Conservation (phyloP, 2,888 invertebrate genomes). For the Timandra comae region DNA sequence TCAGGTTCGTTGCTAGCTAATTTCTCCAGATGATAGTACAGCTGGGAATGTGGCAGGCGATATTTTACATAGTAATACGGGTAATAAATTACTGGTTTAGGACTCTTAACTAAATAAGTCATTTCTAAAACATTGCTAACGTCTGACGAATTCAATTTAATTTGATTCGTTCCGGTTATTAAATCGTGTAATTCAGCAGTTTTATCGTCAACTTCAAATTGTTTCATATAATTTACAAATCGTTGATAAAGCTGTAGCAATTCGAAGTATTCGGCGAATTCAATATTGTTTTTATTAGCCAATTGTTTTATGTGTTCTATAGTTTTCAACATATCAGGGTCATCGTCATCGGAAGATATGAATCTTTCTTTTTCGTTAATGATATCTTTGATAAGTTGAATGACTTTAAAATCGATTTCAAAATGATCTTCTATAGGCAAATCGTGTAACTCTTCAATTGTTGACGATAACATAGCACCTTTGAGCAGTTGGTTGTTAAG, state of each 20-base stretch:
- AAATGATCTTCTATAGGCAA: no score
- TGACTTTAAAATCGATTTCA: no score
- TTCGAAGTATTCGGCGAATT: conserved; percentile 7
- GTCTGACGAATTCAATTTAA: conserved; percentile 37
- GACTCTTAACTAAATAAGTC: conserved; percentile 45
- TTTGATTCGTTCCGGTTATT: conserved; percentile 29
- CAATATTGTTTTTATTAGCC: conserved; percentile 4
- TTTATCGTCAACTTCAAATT: conserved; percentile 21
- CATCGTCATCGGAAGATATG: background rate
- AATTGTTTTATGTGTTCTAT: conserved; percentile 4
- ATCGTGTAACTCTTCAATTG: no score
- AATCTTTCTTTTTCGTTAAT: conserved; percentile 4
- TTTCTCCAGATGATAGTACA: no score
- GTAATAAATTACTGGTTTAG: conserved; percentile 35
- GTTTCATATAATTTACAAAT: conserved; percentile 17
- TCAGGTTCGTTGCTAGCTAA: no score
- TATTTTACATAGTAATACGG: conserved; percentile 53
- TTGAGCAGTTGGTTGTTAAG: no score
- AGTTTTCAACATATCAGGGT: conserved; percentile 2
- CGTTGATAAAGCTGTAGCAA: conserved; percentile 11
- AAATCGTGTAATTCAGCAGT: conserved; percentile 16
- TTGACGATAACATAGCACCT: no score
- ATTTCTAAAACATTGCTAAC: conserved; percentile 46
- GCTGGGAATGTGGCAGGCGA: conserved; percentile 35
- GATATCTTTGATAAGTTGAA: conserved; percentile 3